These are phyloP conservation scores for Heteromurus nitidus DNA, from an alignment of 2,888 invertebrate genomes.

Conservation along the genomic window DNA sequence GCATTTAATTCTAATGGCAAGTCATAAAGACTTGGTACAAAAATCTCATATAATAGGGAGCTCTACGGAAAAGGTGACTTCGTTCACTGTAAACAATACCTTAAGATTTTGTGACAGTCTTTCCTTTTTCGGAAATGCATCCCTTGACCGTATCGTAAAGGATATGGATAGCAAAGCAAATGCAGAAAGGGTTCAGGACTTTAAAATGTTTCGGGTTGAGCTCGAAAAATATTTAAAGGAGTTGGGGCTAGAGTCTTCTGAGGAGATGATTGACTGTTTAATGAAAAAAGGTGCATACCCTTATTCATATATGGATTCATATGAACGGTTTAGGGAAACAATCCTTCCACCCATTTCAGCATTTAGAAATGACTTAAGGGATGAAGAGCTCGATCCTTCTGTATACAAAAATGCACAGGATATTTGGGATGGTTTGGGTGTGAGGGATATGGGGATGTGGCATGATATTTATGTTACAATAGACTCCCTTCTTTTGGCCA, in stretches of 20 bases:
- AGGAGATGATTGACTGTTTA: constrained; percentile 26
- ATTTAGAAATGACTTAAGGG: constrained; percentile 56
- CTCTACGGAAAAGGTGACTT: constrained; percentile 27
- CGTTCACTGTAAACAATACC: constrained; percentile 8
- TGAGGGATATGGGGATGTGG: constrained; percentile 60
- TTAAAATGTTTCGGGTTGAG: background rate
- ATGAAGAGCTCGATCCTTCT: constrained; percentile 12
- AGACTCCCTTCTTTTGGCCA: constrained; percentile 38
- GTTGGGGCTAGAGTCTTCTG: constrained; percentile 1
- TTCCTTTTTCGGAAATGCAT: too few relatives aligned
- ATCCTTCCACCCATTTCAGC: constrained; percentile 33
- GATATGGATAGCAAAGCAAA: too few relatives aligned
- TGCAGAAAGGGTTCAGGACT: constrained; percentile 21
- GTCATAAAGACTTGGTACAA: background rate
- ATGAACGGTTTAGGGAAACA: constrained; percentile 50
- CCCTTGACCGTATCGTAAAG: too few relatives aligned
- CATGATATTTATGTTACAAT: constrained; percentile 56
- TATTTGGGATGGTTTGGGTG: constrained; percentile 47
- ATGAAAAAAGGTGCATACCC: constrained; percentile 65
- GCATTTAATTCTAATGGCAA: constrained; percentile 21
- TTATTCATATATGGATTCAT: constrained; percentile 61
- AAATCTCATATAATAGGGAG: background rate
- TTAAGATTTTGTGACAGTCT: constrained; percentile 49
- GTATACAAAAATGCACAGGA: constrained; percentile 53
- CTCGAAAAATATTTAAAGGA: background rate